Evolutionary conservation across 1,140 invertebrate genomes (phyloP).

Genomic region (Andrena cerasifolii): DNA sequence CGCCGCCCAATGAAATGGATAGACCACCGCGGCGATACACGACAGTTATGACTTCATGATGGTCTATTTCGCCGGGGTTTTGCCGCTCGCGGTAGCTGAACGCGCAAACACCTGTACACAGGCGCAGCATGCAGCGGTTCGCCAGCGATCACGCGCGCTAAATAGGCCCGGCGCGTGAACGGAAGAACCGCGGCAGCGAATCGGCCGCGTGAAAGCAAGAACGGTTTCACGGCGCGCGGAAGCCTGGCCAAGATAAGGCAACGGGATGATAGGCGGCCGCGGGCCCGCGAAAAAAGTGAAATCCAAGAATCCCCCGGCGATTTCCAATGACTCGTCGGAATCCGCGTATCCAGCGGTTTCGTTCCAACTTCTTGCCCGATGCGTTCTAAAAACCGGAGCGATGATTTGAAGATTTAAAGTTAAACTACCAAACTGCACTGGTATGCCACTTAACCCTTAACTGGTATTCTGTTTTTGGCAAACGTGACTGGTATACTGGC

Average conservation of each 20-base stretch:
- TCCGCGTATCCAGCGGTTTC: not conserved
- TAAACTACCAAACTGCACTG: too few species aligned
- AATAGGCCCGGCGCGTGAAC: conserved; percentile 60
- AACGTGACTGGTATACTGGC: too few species aligned
- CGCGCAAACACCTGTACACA: not conserved
- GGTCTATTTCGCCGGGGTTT: conserved; percentile 4
- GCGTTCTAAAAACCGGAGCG: too few species aligned
- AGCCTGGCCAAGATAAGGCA: conserved; percentile 14
- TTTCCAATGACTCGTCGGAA: conserved; percentile 17
- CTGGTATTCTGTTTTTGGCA: too few species aligned
- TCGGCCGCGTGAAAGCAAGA: conserved; percentile 67
- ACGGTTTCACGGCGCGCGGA: conserved; percentile 48
- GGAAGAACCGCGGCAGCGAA: conserved; percentile 57
- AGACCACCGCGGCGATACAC: not conserved
- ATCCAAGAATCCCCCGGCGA: conserved; percentile 14
- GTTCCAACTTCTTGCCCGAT: not conserved
- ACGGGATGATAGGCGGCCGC: not conserved
- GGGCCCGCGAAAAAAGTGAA: conserved; percentile 42
- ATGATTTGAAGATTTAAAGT: too few species aligned
- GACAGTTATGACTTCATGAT: not conserved
- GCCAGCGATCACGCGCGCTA: conserved; percentile 61
- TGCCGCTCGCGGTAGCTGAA: not conserved
- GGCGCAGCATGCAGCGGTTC: conserved; percentile 6
- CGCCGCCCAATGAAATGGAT: not conserved
- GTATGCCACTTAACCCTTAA: too few species aligned